Evolutionary conservation across 2,888 invertebrate species (phyloP).

Genomic region (Ischnura elegans): DNA sequence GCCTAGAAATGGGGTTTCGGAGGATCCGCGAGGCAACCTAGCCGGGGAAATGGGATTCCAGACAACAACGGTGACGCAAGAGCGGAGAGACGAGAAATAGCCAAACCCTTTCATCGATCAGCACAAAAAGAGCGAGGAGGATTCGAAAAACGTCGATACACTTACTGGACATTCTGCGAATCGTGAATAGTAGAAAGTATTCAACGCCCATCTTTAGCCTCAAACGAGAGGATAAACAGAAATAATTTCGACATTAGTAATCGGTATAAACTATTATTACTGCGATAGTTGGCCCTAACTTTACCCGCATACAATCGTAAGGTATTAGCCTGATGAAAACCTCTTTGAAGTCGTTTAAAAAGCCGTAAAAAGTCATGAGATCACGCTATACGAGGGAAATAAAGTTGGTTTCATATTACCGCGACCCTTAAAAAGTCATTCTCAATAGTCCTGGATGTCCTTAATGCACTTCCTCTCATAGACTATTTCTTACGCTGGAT

Average conservation of each 20-base stretch:
- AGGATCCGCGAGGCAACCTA: background rate
- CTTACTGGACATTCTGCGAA: conserved; percentile 23
- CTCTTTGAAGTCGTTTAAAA: background rate
- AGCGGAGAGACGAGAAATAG: background rate
- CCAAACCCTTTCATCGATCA: background rate
- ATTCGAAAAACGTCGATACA: background rate
- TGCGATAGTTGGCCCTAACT: no score
- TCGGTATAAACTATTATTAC: no score
- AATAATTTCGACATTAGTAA: no score
- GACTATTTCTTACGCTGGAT: background rate
- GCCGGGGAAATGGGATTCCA: background rate
- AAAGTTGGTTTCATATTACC: background rate
- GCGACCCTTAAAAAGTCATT: background rate
- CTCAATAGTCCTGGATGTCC: background rate
- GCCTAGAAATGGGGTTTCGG: background rate
- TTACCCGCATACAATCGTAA: no score
- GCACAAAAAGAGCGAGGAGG: background rate
- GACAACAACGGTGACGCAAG: background rate
- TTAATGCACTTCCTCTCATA: background rate
- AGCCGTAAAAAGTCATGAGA: background rate
- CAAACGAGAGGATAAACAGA: background rate
- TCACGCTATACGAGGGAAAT: background rate
- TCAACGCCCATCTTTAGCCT: background rate
- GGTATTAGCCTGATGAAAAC: no score
- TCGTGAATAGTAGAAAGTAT: background rate